Conservation (phyloP, 2,113 vertebrate genomes). For the Acanthisitta chloris region DNA sequence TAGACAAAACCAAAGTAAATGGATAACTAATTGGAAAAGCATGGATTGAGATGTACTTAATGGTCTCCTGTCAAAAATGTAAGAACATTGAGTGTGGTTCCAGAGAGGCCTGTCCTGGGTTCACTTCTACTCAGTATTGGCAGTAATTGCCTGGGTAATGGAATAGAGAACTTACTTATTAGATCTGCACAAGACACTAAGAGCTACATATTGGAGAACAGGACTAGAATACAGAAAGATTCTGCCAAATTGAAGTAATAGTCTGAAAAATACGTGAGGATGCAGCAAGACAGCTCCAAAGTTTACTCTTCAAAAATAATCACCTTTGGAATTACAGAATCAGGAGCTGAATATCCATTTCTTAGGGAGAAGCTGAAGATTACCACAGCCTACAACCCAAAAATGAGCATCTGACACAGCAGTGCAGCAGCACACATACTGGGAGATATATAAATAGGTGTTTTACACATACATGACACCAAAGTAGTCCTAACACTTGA, state of each 20-base stretch:
- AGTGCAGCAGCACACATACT: background rate
- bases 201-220: background rate
- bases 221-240: background rate
- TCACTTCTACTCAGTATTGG: conserved; percentile 34
- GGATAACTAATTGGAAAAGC: conserved; percentile 27
- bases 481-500: background rate
- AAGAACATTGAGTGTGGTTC: conserved; percentile 9
- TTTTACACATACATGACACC: background rate
- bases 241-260: background rate
- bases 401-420: background rate
- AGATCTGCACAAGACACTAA: conserved; percentile 33
- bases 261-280: background rate
- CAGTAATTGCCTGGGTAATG: conserved; percentile 50
- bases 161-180: conserved; percentile 51
- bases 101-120: conserved; percentile 19
- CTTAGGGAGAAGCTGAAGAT: background rate
- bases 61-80: conserved; percentile 40
- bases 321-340: background rate
- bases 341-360: background rate
- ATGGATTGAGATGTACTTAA: conserved; percentile 2
- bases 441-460: background rate
- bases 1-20: background rate
- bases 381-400: background rate
- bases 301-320: background rate
- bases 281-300: background rate